Evolutionary conservation across 2,888 invertebrate genomes (phyloP).

Genomic region (Loripinus fragilis): DNA sequence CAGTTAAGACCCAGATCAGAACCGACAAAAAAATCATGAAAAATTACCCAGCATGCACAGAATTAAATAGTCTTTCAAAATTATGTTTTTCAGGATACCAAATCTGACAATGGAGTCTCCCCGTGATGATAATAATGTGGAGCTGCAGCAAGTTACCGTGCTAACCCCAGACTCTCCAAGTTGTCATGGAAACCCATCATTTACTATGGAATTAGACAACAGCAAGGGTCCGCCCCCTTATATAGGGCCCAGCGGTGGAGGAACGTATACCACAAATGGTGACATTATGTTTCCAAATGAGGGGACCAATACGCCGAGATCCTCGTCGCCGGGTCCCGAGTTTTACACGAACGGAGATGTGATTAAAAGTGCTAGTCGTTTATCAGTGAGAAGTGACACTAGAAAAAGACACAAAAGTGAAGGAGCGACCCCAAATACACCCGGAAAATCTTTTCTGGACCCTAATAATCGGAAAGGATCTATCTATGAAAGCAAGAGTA

Average conservation of each 20-base stretch:
- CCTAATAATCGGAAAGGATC: slow-evolving; percentile 60
- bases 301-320: neutral
- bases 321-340: neutral
- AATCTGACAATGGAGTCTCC: slow-evolving; percentile 16
- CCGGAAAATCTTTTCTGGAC: slow-evolving; percentile 49
- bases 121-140: slow-evolving; percentile 27
- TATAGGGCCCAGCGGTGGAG: slow-evolving; percentile 21
- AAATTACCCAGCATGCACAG: too few relatives aligned
- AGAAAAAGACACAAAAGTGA: slow-evolving; percentile 65
- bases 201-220: slow-evolving; percentile 51
- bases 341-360: neutral
- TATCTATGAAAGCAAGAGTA: slow-evolving; percentile 66
- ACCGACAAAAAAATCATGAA: too few relatives aligned
- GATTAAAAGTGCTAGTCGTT: slow-evolving; percentile 26
- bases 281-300: neutral
- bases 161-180: slow-evolving; percentile 4
- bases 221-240: slow-evolving; percentile 47
- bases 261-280: neutral
- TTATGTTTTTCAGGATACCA: slow-evolving; percentile 10
- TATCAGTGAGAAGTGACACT: slow-evolving; percentile 32
- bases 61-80: too few relatives aligned
- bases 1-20: too few relatives aligned
- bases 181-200: slow-evolving; percentile 49
- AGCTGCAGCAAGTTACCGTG: slow-evolving; percentile 22
- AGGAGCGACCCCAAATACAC: slow-evolving; percentile 44